Evolutionary conservation across 1,140 invertebrate genomes (phyloP).

Genomic region (Gonatopus flavifemur): DNA sequence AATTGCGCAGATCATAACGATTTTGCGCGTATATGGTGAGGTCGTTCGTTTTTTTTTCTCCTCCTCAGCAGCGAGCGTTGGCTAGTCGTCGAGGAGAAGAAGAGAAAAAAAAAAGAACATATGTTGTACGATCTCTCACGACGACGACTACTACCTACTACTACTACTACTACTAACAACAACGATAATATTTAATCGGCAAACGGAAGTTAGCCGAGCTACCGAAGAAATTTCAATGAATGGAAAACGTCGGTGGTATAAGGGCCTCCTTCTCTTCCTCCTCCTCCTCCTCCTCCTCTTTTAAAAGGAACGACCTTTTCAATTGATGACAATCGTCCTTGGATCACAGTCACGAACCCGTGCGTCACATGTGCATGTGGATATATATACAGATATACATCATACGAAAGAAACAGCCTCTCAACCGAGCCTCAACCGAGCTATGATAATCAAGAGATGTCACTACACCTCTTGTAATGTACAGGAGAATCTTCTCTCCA

Average conservation of each 20-base stretch:
- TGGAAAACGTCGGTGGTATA: conserved; percentile 47
- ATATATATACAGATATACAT: too few relatives aligned
- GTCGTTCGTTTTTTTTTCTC: too few relatives aligned
- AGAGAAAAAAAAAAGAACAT: not conserved
- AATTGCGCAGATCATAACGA: too few relatives aligned
- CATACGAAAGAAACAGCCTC: too few relatives aligned
- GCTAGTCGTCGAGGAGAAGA: not conserved
- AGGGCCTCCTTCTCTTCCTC: too few relatives aligned
- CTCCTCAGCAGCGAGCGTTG: not conserved
- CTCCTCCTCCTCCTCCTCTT: not conserved
- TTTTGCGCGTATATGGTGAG: too few relatives aligned
- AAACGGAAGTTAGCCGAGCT: conserved; percentile 34
- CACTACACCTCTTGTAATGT: too few relatives aligned
- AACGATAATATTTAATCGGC: conserved; percentile 24
- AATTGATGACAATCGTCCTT: conserved; percentile 53
- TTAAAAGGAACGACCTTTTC: conserved; percentile 57
- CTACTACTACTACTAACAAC: not conserved
- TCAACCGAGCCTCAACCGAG: too few relatives aligned
- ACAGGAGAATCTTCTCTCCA: too few relatives aligned
- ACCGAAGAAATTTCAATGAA: conserved; percentile 53
- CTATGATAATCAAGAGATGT: too few relatives aligned
- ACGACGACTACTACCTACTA: not conserved
- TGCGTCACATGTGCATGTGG: conserved; percentile 5
- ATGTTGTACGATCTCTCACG: too few relatives aligned
- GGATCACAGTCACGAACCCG: conserved; percentile 29